phyloP scores from a whole-genome alignment of 23 tunicate species.

The Corella eumyota region DNA sequence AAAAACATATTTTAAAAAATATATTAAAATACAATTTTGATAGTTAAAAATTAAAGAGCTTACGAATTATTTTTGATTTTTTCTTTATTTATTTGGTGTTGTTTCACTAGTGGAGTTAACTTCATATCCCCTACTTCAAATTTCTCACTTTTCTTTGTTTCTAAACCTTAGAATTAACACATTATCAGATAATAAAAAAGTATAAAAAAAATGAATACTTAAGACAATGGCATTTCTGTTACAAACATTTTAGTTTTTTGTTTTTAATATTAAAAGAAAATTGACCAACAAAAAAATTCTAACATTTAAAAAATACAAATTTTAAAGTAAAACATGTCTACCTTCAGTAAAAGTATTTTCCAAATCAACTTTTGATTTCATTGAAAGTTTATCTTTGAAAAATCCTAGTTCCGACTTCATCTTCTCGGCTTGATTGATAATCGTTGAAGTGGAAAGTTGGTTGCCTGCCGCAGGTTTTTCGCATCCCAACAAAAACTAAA shows the following conservation, averaged over 20 bases:
- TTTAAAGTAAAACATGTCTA: no score
- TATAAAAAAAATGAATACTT: not conserved
- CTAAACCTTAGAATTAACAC: no score
- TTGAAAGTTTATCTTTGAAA: slow-evolving; percentile 87
- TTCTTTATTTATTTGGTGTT: slow-evolving; percentile 22
- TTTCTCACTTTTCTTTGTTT: no score
- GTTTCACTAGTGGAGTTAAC: slow-evolving; percentile 33
- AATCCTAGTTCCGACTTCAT: slow-evolving; percentile 89
- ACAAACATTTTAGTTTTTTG: not conserved
- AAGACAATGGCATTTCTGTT: not conserved
- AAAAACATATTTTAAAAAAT: no score
- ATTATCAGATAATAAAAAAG: not conserved
- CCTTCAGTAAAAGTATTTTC: slow-evolving; percentile 73
- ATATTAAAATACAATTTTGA: not conserved
- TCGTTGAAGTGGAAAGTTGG: slow-evolving; percentile 1
- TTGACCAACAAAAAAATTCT: no score
- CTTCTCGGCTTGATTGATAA: slow-evolving; percentile 66
- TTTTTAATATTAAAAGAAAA: not conserved
- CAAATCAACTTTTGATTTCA: slow-evolving; percentile 37
- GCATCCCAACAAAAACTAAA: no score
- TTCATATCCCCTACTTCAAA: not conserved
- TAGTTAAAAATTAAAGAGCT: not conserved
- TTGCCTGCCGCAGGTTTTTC: not conserved
- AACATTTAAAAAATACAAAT: no score
- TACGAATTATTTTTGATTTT: not conserved